A percentile compares a stretch with the other conserved stretches of the same genome.
Conservation (phyloP, 2,113 vertebrate species). For the Crypturellus undulatus region DNA sequence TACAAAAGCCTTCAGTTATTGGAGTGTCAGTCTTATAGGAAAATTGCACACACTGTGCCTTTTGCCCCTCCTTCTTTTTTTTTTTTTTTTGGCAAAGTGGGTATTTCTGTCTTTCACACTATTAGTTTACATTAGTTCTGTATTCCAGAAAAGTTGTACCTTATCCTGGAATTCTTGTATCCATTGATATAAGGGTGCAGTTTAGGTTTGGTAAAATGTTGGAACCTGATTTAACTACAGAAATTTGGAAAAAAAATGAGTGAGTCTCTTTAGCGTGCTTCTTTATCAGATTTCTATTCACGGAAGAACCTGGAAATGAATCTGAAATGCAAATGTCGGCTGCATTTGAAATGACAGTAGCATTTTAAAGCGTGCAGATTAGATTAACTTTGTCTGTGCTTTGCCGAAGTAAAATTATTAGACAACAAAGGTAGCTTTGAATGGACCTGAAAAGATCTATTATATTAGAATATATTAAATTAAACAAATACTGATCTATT, state of each 20-base stretch:
- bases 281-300: neutral
- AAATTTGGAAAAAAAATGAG: neutral
- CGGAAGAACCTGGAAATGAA: neutral
- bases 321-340: neutral
- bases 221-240: neutral
- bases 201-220: neutral
- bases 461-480: neutral
- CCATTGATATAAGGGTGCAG: fast-evolving
- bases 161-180: fast-evolving
- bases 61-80: no score
- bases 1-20: neutral
- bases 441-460: neutral
- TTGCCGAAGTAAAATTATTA: neutral
- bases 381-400: neutral
- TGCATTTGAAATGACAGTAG: neutral
- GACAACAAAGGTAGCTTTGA: neutral
- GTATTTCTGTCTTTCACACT: neutral
- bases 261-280: neutral
- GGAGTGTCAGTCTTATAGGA: neutral
- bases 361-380: neutral
- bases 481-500: neutral
- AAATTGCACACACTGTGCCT: neutral
- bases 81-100: neutral
- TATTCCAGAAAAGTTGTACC: neutral
- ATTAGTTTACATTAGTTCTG: neutral